phyloP scores from a whole-genome alignment of 2,113 vertebrate species.

The Dipodomys merriami region DNA sequence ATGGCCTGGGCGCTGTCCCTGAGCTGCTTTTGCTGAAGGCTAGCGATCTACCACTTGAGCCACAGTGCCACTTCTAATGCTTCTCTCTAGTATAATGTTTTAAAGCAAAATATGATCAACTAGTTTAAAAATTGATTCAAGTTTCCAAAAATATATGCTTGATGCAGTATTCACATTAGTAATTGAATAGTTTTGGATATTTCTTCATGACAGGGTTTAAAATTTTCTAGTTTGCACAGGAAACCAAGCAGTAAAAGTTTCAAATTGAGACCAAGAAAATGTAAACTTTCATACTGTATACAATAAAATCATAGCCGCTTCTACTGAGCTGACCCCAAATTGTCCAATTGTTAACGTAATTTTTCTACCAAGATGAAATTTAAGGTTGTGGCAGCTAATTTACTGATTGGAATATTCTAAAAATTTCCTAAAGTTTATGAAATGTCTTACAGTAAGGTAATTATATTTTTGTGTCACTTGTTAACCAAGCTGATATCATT shows the following conservation, averaged over 20 bases:
- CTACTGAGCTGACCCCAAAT: not conserved
- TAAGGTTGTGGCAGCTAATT: not conserved
- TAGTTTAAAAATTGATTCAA: not conserved
- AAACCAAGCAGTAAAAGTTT: conserved; percentile 21
- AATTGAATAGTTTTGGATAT: not conserved
- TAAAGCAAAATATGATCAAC: not conserved
- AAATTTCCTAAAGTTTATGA: not conserved
- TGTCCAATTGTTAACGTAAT: not conserved
- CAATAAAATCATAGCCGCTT: conserved; percentile 13
- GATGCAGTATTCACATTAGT: not conserved
- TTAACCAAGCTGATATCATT: conserved; percentile 4
- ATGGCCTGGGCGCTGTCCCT: too few species aligned
- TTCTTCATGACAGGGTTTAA: not conserved
- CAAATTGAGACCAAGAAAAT: not conserved
- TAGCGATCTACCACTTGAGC: too few species aligned
- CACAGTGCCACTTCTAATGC: too few species aligned
- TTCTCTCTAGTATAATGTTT: not conserved
- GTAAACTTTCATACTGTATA: not conserved
- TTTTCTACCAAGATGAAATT: not conserved
- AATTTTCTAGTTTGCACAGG: not conserved
- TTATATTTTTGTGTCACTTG: not conserved
- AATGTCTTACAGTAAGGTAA: not conserved
- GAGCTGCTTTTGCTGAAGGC: too few species aligned
- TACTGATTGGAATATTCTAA: not conserved
- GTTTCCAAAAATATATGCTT: not conserved